Base-by-base conservation (phyloP, 2,888 invertebrate genomes). In the Andrena chrysosceles region DNA sequence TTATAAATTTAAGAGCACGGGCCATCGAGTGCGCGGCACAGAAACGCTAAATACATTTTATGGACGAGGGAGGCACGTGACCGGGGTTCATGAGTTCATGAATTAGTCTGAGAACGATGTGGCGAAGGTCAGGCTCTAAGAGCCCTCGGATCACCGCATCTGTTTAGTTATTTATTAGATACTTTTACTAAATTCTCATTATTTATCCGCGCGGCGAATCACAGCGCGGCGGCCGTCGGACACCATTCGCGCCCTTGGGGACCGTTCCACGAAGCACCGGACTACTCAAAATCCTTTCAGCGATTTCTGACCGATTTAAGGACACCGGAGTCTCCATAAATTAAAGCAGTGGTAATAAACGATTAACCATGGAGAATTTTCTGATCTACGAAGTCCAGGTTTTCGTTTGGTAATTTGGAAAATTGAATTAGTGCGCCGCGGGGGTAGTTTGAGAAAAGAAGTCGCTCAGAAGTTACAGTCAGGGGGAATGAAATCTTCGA, bases 31-130 rank as follows among this genome's bases (percentile, higher is more conserved):
- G 67, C 71, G 60, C 48, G 33, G 70, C 71, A 72, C 54, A 72
- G 79, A 67, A 78, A 81, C 64, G 79, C 80, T 81, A 81, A 81
- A 78, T 79, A 81, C 79, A 81, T 81, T 81, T 81, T 71, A 78
- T 52, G 79, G 72, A 81, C 79, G 79, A 72, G 80, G 79, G 79
- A 52, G 80, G 80, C 80, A 78, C 80, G 80, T 79, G 80, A 81
- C 67, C 79, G 31, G 80, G 62, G 79, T 81, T 81, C 71, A 81
- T 56, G 71, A 72, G 80, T 79, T 71, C 54, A 67, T 67, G 80
- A 81, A 81, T 81, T 81, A 78, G 80, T 71, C 79, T 71, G 29
- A n/a, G 48, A 60, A 77, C 23, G 59, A 49, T 42, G 42, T 7
- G 63, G 5, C 29, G 60, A 63, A 67, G 79, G 67, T 78, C 79